These are phyloP conservation scores for Girardinus metallicus DNA, from an alignment of 2,797 vertebrate species.

Conservation along the genomic window DNA sequence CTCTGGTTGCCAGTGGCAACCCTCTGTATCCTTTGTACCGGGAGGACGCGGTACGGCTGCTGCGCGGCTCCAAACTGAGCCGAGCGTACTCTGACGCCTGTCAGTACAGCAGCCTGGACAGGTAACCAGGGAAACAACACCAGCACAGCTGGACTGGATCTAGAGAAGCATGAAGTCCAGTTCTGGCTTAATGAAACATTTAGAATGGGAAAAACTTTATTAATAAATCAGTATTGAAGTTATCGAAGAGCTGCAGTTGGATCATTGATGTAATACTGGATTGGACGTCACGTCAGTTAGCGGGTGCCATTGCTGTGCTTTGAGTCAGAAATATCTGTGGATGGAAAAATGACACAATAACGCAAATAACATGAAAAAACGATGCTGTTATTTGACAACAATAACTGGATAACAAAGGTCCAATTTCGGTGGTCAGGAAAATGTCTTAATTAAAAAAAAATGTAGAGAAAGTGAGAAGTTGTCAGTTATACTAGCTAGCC, in stretches of 20 bases:
- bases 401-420: too few relatives aligned
- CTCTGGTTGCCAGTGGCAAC: constrained; percentile 68
- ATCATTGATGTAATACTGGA: too few relatives aligned
- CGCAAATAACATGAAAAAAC: too few relatives aligned
- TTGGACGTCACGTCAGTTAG: too few relatives aligned
- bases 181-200: not conserved
- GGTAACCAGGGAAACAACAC: constrained; percentile 69
- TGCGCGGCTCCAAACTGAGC: constrained; percentile 82
- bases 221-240: not conserved
- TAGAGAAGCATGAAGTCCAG: constrained; percentile 12
- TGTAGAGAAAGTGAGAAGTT: too few relatives aligned
- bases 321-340: too few relatives aligned
- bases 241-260: not conserved
- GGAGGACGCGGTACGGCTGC: constrained; percentile 87
- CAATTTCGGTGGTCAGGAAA: too few relatives aligned
- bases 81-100: constrained; percentile 82
- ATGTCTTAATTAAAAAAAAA: too few relatives aligned
- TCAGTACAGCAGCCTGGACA: constrained; percentile 82
- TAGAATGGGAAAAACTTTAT: not conserved
- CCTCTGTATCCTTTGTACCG: constrained; percentile 84
- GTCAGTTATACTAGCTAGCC: too few relatives aligned
- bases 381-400: too few relatives aligned
- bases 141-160: not conserved
- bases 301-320: too few relatives aligned
- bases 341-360: too few relatives aligned